These are phyloP conservation scores for Pipistrellus pipistrellus DNA, from an alignment of 2,797 vertebrate species.

Conservation along the genomic window DNA sequence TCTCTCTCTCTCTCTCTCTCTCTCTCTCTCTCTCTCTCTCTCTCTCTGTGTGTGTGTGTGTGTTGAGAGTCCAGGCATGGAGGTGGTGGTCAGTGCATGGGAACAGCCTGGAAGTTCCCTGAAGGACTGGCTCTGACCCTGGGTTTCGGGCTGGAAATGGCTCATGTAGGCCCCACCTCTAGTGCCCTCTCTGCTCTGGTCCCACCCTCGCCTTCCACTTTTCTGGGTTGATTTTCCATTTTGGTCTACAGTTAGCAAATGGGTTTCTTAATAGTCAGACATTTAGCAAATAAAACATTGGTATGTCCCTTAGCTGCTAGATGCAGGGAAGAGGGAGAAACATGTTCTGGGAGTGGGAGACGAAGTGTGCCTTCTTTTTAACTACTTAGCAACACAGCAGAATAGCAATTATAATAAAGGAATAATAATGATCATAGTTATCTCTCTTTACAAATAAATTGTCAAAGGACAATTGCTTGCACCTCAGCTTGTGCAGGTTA, in stretches of 20 bases:
- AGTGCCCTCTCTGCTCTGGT: slow-evolving; percentile 4
- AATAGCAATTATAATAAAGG: background rate
- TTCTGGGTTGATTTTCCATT: slow-evolving; percentile 54
- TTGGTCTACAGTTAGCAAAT: slow-evolving; percentile 59
- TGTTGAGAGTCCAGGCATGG: background rate
- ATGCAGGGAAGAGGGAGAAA: slow-evolving; percentile 62
- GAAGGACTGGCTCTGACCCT: background rate
- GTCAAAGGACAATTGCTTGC: background rate
- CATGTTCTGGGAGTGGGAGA: slow-evolving; percentile 49
- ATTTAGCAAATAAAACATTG: slow-evolving; percentile 57
- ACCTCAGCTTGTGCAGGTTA: background rate
- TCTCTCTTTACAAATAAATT: slow-evolving; percentile 45
- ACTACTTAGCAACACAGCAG: background rate
- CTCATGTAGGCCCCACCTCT: background rate
- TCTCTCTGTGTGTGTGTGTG: background rate
- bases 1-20: background rate
- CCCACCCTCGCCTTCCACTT: slow-evolving; percentile 16
- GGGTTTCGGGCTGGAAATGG: background rate
- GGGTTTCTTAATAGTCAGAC: slow-evolving; percentile 22
- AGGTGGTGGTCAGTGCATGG: background rate
- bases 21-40: background rate
- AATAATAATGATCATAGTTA: background rate
- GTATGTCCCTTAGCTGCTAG: slow-evolving; percentile 67
- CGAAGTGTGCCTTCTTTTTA: slow-evolving; percentile 69
- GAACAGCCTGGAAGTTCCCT: background rate